Conservation (phyloP, 1,140 invertebrate species). For the Platyscapa corneri region DNA sequence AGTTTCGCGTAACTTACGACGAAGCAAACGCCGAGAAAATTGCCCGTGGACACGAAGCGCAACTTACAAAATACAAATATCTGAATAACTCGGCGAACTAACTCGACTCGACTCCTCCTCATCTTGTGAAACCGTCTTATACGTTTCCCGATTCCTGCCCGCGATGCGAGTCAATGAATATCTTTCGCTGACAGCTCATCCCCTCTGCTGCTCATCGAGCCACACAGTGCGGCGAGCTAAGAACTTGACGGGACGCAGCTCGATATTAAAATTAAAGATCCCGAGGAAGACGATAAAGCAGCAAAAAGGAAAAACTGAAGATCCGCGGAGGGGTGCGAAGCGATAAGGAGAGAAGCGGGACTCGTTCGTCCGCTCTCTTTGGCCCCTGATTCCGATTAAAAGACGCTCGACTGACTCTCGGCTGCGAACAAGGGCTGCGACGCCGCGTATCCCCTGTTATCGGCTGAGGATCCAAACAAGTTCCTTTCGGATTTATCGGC, state of each 20-base stretch:
- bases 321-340: not conserved
- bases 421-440: constrained; percentile 18
- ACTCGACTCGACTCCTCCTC: not conserved
- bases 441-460: not conserved
- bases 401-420: constrained; percentile 17
- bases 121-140: not conserved
- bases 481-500: constrained; percentile 40
- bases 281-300: not conserved
- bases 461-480: constrained; percentile 19
- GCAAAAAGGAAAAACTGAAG: not conserved
- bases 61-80: not conserved
- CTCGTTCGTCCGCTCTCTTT: not conserved
- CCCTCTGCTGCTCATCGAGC: not conserved
- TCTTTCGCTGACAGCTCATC: not conserved
- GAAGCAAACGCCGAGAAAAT: not conserved
- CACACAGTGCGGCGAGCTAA: not conserved
- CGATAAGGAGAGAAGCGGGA: not conserved
- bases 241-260: not conserved
- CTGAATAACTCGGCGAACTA: too few species aligned
- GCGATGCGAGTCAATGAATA: not conserved
- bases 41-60: not conserved
- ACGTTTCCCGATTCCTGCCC: not conserved
- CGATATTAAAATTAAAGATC: constrained; percentile 46
- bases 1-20: not conserved
- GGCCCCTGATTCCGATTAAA: constrained; percentile 9